Evolutionary conservation across 2,113 vertebrate genomes (phyloP).

Genomic region (Taurulus bubalis): DNA sequence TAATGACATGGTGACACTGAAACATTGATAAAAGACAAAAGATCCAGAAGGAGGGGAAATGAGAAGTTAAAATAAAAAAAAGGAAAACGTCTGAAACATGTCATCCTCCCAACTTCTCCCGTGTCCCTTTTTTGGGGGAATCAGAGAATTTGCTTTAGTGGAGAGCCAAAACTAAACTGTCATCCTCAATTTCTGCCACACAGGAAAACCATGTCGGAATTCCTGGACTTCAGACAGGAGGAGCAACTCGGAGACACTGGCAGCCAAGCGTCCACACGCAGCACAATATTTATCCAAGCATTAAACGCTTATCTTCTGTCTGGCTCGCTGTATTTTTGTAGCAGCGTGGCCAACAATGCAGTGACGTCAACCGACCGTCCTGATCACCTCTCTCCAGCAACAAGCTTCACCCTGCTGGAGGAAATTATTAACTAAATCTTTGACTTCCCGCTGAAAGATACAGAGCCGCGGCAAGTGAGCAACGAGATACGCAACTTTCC

Average conservation of each 20-base stretch:
- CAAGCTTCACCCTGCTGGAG: conserved; percentile 48
- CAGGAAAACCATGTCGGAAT: conserved; percentile 77
- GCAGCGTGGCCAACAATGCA: conserved; percentile 73
- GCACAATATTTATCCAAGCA: conserved; percentile 72
- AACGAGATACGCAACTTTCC: conserved; percentile 18
- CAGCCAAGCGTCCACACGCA: conserved; percentile 73
- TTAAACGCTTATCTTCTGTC: conserved; percentile 77
- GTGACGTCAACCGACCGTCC: conserved; percentile 71
- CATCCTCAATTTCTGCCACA: conserved; percentile 73
- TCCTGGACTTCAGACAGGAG: conserved; percentile 77
- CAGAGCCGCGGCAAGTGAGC: neutral
- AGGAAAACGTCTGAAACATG: neutral
- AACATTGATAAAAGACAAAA: neutral
- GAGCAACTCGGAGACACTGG: conserved; percentile 71
- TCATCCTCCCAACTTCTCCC: conserved; percentile 32
- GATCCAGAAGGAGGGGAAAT: conserved; percentile 9
- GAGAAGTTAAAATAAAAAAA: neutral
- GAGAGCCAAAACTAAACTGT: conserved; percentile 55
- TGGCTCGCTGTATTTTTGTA: conserved; percentile 78
- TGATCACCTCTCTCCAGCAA: conserved; percentile 68
- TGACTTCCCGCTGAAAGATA: conserved; percentile 29
- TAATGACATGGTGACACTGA: neutral
- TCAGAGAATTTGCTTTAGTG: conserved; percentile 53
- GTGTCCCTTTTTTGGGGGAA: conserved; percentile 50
- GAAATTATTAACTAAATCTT: conserved; percentile 63